These are phyloP conservation scores for Thinocorus orbignyianus DNA, from an alignment of 2,113 vertebrate genomes.

Conservation along the genomic window DNA sequence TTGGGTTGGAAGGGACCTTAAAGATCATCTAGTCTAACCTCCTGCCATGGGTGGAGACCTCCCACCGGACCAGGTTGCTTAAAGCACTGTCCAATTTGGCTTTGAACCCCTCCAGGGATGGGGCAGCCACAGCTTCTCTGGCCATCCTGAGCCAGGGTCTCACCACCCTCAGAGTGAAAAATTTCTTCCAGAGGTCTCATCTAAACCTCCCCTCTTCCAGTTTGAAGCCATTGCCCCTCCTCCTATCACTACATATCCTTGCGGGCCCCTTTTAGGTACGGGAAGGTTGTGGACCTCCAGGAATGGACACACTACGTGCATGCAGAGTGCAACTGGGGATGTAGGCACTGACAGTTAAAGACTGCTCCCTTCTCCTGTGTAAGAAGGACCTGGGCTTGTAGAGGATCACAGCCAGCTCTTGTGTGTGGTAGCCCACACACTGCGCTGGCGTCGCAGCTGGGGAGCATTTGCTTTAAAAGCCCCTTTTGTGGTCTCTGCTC, in stretches of 20 bases:
- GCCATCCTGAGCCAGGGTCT: neutral
- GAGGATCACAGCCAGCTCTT: neutral
- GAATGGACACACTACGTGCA: rapidly evolving
- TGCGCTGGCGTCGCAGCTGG: rapidly evolving
- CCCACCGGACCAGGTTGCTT: neutral
- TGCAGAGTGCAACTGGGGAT: neutral
- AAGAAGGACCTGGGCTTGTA: neutral
- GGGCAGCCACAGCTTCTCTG: neutral
- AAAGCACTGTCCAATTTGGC: neutral
- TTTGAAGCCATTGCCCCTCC: neutral
- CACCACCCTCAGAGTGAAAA: neutral
- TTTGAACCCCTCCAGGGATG: neutral
- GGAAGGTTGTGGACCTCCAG: neutral
- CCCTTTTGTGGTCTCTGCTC: conserved; percentile 7
- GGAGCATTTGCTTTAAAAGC: neutral
- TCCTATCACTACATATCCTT: neutral
- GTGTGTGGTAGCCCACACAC: neutral
- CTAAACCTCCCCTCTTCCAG: neutral
- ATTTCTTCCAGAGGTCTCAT: neutral
- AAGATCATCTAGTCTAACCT: neutral
- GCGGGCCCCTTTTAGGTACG: neutral
- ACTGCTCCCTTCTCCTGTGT: neutral
- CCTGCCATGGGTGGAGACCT: neutral
- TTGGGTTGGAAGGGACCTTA: neutral
- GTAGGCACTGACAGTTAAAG: rapidly evolving